Conservation (phyloP, 2,113 vertebrate species). For the Rhipidura dahli region DNA sequence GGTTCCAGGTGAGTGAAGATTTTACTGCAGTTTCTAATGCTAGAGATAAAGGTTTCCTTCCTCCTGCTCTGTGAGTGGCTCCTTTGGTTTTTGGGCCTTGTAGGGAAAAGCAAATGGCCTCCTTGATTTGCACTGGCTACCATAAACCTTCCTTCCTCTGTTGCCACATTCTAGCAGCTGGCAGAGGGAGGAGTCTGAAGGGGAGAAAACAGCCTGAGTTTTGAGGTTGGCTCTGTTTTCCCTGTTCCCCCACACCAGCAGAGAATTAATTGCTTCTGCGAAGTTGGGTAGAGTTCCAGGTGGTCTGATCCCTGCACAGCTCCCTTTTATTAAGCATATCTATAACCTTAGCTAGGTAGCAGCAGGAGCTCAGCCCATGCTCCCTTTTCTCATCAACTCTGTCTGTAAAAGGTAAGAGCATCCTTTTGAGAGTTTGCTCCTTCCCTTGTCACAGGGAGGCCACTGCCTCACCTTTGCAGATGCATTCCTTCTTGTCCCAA, state of each 20-base stretch:
- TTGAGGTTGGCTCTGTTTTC: background rate
- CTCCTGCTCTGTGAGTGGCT: background rate
- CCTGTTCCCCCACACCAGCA: background rate
- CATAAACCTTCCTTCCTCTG: background rate
- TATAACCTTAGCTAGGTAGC: background rate
- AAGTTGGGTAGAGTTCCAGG: background rate
- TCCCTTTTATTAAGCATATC: background rate
- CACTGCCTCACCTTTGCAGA: conserved; percentile 12
- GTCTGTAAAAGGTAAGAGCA: conserved; percentile 19
- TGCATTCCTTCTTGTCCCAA: background rate
- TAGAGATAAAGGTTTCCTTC: background rate
- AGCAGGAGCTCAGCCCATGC: background rate
- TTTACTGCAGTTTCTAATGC: background rate
- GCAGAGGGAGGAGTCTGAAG: background rate
- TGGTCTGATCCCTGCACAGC: background rate
- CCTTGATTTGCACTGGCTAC: background rate
- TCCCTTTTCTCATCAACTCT: background rate
- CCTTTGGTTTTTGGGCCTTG: background rate
- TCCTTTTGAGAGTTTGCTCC: background rate
- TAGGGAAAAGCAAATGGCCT: background rate
- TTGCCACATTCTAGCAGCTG: background rate
- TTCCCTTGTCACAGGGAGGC: conserved; percentile 2
- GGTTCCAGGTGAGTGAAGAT: conserved; percentile 76
- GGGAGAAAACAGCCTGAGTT: background rate
- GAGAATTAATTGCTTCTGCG: background rate